Evolutionary conservation across 1,140 invertebrate species (phyloP), one percentile per base, ranked within the genome.

Genomic region (Ectropis grisescens): DNA sequence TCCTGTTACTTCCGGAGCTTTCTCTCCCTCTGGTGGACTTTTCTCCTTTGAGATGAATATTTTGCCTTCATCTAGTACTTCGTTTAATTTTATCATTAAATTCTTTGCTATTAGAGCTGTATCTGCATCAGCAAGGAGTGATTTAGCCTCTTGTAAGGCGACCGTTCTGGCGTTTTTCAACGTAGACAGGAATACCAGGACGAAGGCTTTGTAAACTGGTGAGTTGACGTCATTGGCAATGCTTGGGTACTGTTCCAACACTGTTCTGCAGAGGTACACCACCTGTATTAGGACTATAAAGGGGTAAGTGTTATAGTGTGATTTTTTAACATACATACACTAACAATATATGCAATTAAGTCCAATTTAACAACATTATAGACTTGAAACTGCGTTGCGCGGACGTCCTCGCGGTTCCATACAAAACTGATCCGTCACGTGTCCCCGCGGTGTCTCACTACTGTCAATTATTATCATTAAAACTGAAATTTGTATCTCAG

Each of bases 281-380:
- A 82, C 70, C 64, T 71, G 68, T 47, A 64, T 76, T 65, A 82
- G 65, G 57, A 82, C 81, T 80, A 71, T 76, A 75, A 76, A 76
- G 71, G 69, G 61, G 71, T 79, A 80, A 80, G 72, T 76, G 68
- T 62, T 76, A 69, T 70, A 76, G 67, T 39, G 55, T 49, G 33
- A 65, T 46, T 50, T 36, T n/a, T n/a, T n/a, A n/a, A n/a, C n/a
- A n/a, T n/a, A n/a, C n/a, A n/a, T n/a, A n/a, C 47, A 39, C 19
- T 53, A 29, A 47, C 42, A 44, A 45, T 34, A 31, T 26, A 49
- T n/a, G n/a, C n/a, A n/a, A n/a, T n/a, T n/a, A n/a, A n/a, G n/a
- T n/a, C n/a, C n/a, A n/a, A n/a, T n/a, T n/a, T n/a, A n/a, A n/a
- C n/a, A n/a, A n/a, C n/a, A n/a, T n/a, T n/a, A n/a, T n/a, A n/a